These are phyloP conservation scores for Alauda arvensis DNA, from an alignment of 2,797 vertebrate genomes.

Conservation along the genomic window DNA sequence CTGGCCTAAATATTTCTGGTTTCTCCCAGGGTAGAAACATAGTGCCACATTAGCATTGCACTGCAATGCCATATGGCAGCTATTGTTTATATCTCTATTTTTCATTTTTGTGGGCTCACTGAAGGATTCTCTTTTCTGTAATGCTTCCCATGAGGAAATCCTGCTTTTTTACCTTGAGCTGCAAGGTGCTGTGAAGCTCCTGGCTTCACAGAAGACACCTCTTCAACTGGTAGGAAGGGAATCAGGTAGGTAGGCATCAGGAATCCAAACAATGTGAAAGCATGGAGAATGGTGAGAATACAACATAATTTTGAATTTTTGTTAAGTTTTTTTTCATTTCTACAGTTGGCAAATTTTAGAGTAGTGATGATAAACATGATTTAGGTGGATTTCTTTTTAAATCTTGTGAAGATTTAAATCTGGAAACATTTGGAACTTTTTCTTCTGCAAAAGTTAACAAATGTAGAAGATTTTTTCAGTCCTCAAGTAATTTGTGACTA, in stretches of 20 bases:
- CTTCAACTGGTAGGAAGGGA: background rate
- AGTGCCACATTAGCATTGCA: background rate
- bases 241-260: background rate
- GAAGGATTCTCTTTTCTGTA: background rate
- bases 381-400: background rate
- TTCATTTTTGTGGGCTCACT: background rate
- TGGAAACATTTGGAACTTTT: background rate
- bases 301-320: background rate
- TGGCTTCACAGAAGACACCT: background rate
- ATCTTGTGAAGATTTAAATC: background rate
- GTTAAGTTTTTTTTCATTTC: background rate
- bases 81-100: background rate
- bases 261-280: background rate
- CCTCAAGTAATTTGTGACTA: background rate
- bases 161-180: background rate
- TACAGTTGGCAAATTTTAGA: background rate
- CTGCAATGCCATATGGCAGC: background rate
- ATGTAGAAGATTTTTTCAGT: fast-evolving
- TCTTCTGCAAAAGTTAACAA: background rate
- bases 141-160: background rate
- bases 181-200: background rate
- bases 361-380: fast-evolving
- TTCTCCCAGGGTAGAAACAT: background rate
- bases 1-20: background rate
- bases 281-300: background rate